phyloP scores from a whole-genome alignment of 2,113 vertebrate genomes.

The Progne subis region DNA sequence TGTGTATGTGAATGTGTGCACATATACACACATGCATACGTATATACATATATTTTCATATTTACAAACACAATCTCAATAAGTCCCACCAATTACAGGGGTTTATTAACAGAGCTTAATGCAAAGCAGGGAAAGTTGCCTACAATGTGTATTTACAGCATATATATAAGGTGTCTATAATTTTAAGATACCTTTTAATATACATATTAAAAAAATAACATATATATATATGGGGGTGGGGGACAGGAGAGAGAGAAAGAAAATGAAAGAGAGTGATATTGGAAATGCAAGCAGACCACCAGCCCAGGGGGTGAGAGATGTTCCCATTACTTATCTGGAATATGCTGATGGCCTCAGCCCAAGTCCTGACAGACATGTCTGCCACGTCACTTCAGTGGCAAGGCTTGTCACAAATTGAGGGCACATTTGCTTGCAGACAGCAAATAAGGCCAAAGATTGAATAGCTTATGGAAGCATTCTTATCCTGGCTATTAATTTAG shows the following conservation, averaged over 20 bases:
- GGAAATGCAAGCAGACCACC: slow-evolving; percentile 33
- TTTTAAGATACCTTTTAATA: not conserved
- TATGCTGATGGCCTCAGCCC: slow-evolving; percentile 48
- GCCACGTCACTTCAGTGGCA: slow-evolving; percentile 46
- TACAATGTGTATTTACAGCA: not conserved
- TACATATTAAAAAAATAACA: too few species aligned
- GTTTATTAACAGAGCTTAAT: slow-evolving; percentile 22
- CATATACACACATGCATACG: too few species aligned
- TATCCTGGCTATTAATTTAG: slow-evolving; percentile 26
- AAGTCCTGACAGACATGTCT: slow-evolving; percentile 57
- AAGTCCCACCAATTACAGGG: not conserved
- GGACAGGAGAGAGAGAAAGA: not conserved
- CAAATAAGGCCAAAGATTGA: slow-evolving; percentile 31
- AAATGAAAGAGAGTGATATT: not conserved
- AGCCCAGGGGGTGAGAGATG: slow-evolving; percentile 45
- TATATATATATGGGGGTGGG: rapidly evolving
- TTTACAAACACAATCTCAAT: not conserved
- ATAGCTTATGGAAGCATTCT: slow-evolving; percentile 1
- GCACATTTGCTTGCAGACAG: slow-evolving; percentile 10
- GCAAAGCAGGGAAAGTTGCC: not conserved
- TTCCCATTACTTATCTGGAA: slow-evolving; percentile 36
- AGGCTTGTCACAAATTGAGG: slow-evolving; percentile 57
- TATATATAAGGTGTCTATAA: not conserved
- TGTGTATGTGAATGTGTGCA: not conserved
- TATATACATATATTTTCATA: not conserved